Percentiles rank a stretch among this genome's conserved stretches.
phyloP scores from a whole-genome alignment of 2,113 vertebrate species.

The Malurus alboscapulatus region DNA sequence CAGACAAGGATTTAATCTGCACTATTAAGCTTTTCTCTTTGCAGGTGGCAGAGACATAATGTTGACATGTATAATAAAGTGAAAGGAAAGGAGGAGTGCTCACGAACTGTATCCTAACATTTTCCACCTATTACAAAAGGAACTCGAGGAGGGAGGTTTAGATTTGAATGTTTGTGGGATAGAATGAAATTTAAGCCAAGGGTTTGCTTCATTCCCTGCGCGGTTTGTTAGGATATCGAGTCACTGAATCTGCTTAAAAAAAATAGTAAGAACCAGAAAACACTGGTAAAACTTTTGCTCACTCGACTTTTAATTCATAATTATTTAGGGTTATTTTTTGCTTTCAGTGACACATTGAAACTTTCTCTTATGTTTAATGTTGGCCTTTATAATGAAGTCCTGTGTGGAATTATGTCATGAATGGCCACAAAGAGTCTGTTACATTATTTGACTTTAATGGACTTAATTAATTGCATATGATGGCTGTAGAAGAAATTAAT shows the following conservation, averaged over 20 bases:
- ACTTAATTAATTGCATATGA: neutral
- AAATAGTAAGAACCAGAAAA: neutral
- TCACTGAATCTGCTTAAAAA: neutral
- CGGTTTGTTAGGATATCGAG: neutral
- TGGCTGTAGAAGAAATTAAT: neutral
- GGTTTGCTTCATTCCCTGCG: neutral
- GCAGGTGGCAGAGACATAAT: constrained; percentile 30
- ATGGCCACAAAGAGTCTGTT: neutral
- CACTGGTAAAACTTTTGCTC: neutral
- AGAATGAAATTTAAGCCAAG: neutral
- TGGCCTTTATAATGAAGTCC: neutral
- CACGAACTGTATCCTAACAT: neutral
- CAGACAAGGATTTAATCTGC: constrained; percentile 38
- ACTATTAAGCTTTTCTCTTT: constrained; percentile 36
- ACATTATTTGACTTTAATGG: neutral
- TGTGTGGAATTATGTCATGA: neutral
- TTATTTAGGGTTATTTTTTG: neutral
- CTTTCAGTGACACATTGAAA: neutral
- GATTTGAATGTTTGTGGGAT: neutral
- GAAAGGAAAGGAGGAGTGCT: neutral
- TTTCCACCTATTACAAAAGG: neutral
- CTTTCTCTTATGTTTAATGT: neutral
- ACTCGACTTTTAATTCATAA: neutral
- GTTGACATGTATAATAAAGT: neutral
- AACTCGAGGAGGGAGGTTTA: neutral